Base-by-base conservation (phyloP, 2,888 invertebrate species). In the Chironomus riparius region DNA sequence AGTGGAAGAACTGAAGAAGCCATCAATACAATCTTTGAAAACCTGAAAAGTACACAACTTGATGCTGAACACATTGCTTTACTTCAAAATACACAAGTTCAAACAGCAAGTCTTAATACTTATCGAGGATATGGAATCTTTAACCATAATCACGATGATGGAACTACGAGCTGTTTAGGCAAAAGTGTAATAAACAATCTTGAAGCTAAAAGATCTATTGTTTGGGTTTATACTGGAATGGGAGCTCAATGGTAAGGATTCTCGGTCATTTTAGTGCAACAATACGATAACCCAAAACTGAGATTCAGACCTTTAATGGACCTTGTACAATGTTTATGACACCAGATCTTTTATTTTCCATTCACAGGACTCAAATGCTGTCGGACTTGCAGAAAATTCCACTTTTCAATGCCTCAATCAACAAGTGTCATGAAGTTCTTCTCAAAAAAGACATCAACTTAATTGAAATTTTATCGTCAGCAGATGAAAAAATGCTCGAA, bases 171-270 rank as follows among this genome's bases (percentile, higher is more conserved):
- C 1, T 81, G 85, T 0, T 78, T 87, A 1, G 80, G 83, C 0
- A 86, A 86, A 56, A 87, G 88, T 50, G 82, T 88, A 38, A 86
- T 88, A 78, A 88, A 89, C 82, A 88, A 86, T 81, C 86, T 88
- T 0, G 90, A 89, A 0, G 85, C 86, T 0, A 86, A 86, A 73
- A 86, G 90, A 0, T 93, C 95, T 1, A 85, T 95, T 1, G 95
- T 95, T 89, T 95, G 92, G 84, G 90, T 95, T 61, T 97, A 94
- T 85, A 93, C 95, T 73, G 95, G 95, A 47, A 93, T 97, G 93
- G 94, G 94, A 94, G 95, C 93, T 15, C 56, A 56, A 56, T 56
- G 56, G 50, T 28, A 28, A 28, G 28, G 4, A 24, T 24, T 5
- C 4, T 28, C 5, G 4, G 3, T 24, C 3, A 28, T 4, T 28